Base-by-base conservation (phyloP, 2,888 invertebrate species). In the Desoria tigrina region DNA sequence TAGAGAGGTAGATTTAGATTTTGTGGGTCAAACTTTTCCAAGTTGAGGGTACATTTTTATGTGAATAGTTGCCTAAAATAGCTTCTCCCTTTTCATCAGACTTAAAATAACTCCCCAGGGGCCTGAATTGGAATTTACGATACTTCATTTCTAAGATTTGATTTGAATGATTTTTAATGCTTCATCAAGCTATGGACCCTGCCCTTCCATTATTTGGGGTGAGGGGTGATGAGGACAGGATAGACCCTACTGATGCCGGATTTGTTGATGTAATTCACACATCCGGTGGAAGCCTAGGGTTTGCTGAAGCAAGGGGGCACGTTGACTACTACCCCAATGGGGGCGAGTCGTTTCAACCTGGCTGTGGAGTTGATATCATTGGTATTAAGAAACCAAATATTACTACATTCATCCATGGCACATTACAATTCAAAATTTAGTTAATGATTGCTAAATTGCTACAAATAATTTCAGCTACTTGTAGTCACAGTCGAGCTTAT, bases 141-240 rank as follows among this genome's bases (percentile, higher is more conserved):
- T n/a, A n/a, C n/a, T n/a, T n/a, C n/a, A n/a, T n/a, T n/a, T n/a
- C n/a, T n/a, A n/a, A n/a, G n/a, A n/a, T n/a, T n/a, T n/a, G n/a
- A n/a, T n/a, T n/a, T n/a, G n/a, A n/a, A n/a, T n/a, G n/a, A n/a
- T n/a, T n/a, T n/a, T n/a, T n/a, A n/a, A n/a, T n/a, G n/a, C n/a
- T n/a, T n/a, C n/a, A n/a, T n/a, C n/a, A n/a, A 81, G 84, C 81
- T 0, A 72, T 84, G 71, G 90, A 90, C 80, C 89, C 90, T 0
- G 90, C 90, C 0, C 78, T 84, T 24, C 88, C 88, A 0, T 81
- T 84, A 6, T 88, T 87, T 77, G 85, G 85, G 78, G 74, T 74
- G 24, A 80, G 64, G 72, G 23, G 77, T 75, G 51, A 81, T 81
- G 79, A 81, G 23, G 81, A 83, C 61, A 81, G 83, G 57, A 80